Evolutionary conservation across 2,113 vertebrate genomes (phyloP).

Genomic region (Dascyllus trimaculatus): DNA sequence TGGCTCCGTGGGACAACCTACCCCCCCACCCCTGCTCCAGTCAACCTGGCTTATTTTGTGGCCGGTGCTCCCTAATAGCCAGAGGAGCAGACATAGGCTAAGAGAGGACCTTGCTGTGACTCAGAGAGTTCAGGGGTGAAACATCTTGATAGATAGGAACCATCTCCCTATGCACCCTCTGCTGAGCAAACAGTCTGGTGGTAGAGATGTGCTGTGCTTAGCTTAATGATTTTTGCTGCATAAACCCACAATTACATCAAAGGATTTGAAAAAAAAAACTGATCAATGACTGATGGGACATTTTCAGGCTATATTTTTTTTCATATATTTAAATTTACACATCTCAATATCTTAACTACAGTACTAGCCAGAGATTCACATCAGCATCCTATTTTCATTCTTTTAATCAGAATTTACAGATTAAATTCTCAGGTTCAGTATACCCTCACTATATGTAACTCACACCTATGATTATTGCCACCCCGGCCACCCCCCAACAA

Average conservation of each 20-base stretch:
- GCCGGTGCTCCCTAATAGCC: slow-evolving; percentile 45
- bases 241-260: background rate
- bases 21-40: slow-evolving; percentile 29
- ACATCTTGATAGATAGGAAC: slow-evolving; percentile 58
- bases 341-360: too few relatives aligned
- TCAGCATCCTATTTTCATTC: too few relatives aligned
- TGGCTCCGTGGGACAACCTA: slow-evolving; percentile 25
- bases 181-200: slow-evolving; percentile 59
- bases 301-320: too few relatives aligned
- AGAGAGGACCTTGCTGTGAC: slow-evolving; percentile 59
- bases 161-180: slow-evolving; percentile 41
- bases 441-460: too few relatives aligned
- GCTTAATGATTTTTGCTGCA: slow-evolving; percentile 4
- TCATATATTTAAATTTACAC: too few relatives aligned
- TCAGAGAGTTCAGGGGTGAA: slow-evolving; percentile 69
- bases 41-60: slow-evolving; percentile 28
- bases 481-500: too few relatives aligned
- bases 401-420: too few relatives aligned
- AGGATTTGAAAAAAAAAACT: background rate
- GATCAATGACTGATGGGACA: background rate
- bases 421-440: too few relatives aligned
- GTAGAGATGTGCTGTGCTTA: slow-evolving; percentile 28
- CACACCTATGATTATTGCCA: too few relatives aligned
- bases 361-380: background rate
- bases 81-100: slow-evolving; percentile 52